Evolutionary conservation across 2,888 invertebrate genomes (phyloP).

Genomic region (Lasioglossum vierecki): DNA sequence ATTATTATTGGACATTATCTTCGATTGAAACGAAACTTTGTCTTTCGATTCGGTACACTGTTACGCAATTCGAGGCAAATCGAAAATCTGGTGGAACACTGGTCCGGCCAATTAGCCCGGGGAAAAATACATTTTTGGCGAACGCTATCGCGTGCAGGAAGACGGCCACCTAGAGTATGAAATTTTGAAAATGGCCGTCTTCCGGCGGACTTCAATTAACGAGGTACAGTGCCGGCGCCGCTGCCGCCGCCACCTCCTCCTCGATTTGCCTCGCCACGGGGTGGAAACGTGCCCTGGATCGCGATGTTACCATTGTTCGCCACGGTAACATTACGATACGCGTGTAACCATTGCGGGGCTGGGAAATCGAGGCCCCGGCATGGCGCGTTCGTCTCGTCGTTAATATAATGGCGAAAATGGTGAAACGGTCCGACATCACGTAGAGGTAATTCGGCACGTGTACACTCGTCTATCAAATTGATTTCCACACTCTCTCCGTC

Average conservation of each 20-base stretch:
- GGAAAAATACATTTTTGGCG: slow-evolving; percentile 36
- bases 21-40: background rate
- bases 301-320: slow-evolving; percentile 75
- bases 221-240: slow-evolving; percentile 45
- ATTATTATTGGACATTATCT: background rate
- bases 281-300: slow-evolving; percentile 78
- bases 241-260: slow-evolving; percentile 43
- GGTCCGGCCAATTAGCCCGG: slow-evolving; percentile 22
- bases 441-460: slow-evolving; percentile 84
- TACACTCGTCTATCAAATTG: slow-evolving; percentile 82
- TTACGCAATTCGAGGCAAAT: too few species aligned
- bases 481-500: slow-evolving; percentile 79
- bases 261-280: slow-evolving; percentile 63
- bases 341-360: slow-evolving; percentile 65
- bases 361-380: slow-evolving; percentile 63
- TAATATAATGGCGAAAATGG: slow-evolving; percentile 83
- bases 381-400: slow-evolving; percentile 76
- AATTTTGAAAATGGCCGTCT: slow-evolving; percentile 69
- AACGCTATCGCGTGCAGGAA: slow-evolving; percentile 36
- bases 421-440: slow-evolving; percentile 83
- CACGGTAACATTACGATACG: slow-evolving; percentile 74
- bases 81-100: slow-evolving; percentile 2
- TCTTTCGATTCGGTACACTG: background rate
- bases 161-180: slow-evolving; percentile 50
- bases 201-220: slow-evolving; percentile 70